phyloP scores from a whole-genome alignment of 2,888 invertebrate species.

The Onchidella celtica region DNA sequence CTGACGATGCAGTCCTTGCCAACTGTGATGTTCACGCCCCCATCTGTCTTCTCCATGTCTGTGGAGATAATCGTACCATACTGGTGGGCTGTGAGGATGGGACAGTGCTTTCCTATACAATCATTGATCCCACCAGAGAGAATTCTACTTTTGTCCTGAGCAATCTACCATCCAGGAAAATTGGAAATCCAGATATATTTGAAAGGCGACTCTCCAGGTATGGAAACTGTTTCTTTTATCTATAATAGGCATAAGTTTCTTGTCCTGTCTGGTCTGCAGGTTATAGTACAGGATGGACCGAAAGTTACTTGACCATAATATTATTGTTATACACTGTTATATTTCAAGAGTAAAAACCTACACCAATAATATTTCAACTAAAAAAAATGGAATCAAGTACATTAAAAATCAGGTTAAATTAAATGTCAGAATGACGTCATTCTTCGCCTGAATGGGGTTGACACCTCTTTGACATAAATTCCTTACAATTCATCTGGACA shows the following conservation, averaged over 20 bases:
- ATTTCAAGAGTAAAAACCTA: too few species aligned
- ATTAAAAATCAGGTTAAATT: too few species aligned
- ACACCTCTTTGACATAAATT: too few species aligned
- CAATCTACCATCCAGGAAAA: conserved; percentile 56
- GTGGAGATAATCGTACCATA: conserved; percentile 74
- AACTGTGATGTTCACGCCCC: conserved; percentile 72
- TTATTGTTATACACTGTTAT: too few species aligned
- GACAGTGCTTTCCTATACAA: conserved; percentile 71
- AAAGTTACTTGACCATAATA: too few species aligned
- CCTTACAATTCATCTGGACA: too few species aligned
- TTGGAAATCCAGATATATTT: conserved; percentile 26
- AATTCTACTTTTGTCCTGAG: conserved; percentile 54
- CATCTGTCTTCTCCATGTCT: conserved; percentile 67
- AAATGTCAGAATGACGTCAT: too few species aligned
- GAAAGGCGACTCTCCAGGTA: conserved; percentile 36
- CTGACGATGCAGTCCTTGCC: conserved; percentile 67
- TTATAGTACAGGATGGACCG: too few species aligned
- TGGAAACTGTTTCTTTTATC: neutral
- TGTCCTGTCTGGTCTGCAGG: too few species aligned
- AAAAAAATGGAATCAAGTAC: too few species aligned
- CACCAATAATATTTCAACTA: too few species aligned
- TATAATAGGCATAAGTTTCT: neutral
- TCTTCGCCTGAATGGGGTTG: too few species aligned
- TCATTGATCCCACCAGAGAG: conserved; percentile 68
- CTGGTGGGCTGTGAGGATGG: conserved; percentile 77